Evolutionary conservation across 2,113 vertebrate genomes (phyloP).

Genomic region (Poeciliopsis retropinna): DNA sequence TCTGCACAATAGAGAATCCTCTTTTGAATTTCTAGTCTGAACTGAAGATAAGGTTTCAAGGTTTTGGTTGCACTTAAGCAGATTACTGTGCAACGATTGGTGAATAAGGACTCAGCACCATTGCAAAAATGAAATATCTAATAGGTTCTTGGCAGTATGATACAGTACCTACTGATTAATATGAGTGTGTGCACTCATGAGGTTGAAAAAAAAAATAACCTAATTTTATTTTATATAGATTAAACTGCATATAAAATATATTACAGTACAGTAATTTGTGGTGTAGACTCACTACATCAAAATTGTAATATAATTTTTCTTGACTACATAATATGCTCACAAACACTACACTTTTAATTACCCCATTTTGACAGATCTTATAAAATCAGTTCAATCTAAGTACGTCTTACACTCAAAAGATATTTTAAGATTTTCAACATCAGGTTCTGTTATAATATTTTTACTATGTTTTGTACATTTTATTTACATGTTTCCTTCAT

Average conservation of each 20-base stretch:
- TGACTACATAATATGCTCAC: neutral
- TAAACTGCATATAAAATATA: neutral
- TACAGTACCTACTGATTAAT: conserved; percentile 1
- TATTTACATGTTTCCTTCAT: neutral
- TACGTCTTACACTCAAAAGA: neutral
- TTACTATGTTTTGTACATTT: neutral
- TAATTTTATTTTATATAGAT: conserved; percentile 3
- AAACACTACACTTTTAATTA: neutral
- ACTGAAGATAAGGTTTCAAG: conserved; percentile 48
- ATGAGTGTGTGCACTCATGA: neutral
- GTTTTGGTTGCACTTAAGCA: conserved; percentile 49
- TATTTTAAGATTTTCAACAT: no score
- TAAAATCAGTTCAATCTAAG: no score
- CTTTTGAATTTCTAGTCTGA: conserved; percentile 22
- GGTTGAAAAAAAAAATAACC: conserved; percentile 9
- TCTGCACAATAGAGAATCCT: neutral
- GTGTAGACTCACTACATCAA: neutral
- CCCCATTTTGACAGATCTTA: no score
- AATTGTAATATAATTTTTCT: neutral
- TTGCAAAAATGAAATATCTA: conserved; percentile 51
- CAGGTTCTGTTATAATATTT: no score
- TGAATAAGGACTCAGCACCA: conserved; percentile 33
- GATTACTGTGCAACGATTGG: conserved; percentile 39
- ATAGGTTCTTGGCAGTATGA: conserved; percentile 22
- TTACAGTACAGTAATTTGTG: neutral